phyloP scores from a whole-genome alignment of 2,888 invertebrate genomes.

The Xylota segnis region DNA sequence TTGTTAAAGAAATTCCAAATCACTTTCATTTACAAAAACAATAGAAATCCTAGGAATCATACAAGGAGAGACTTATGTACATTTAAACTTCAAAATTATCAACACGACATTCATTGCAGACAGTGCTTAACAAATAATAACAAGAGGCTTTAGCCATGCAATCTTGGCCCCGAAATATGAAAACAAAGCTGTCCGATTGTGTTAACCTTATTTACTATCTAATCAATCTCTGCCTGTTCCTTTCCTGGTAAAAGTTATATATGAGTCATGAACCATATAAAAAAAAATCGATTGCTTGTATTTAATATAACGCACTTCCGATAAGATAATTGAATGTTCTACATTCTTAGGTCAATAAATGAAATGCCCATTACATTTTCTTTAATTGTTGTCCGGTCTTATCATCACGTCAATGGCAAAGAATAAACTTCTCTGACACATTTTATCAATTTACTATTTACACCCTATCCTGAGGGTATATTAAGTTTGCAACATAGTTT shows the following conservation, averaged over 20 bases:
- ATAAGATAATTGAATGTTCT: constrained; percentile 11
- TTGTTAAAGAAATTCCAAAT: no score
- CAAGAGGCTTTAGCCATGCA: not conserved
- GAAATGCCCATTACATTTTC: not conserved
- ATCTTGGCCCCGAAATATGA: not conserved
- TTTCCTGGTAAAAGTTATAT: not conserved
- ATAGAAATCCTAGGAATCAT: no score
- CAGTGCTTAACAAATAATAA: not conserved
- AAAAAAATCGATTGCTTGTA: not conserved
- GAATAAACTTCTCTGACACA: not conserved
- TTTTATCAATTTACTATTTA: not conserved
- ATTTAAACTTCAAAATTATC: not conserved
- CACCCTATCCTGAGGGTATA: no score
- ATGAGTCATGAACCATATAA: not conserved
- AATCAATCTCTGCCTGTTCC: not conserved
- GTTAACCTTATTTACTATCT: not conserved
- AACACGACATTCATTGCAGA: not conserved
- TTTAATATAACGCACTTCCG: constrained; percentile 1
- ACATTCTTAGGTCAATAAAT: constrained; percentile 1
- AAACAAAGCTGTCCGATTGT: not conserved
- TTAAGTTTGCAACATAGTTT: no score
- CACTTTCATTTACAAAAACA: no score
- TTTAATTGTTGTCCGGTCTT: not conserved
- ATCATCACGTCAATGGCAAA: not conserved
- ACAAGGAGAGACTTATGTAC: not conserved